Evolutionary conservation across 1,140 invertebrate genomes (phyloP).

Genomic region (Hydropsyche tenuis): DNA sequence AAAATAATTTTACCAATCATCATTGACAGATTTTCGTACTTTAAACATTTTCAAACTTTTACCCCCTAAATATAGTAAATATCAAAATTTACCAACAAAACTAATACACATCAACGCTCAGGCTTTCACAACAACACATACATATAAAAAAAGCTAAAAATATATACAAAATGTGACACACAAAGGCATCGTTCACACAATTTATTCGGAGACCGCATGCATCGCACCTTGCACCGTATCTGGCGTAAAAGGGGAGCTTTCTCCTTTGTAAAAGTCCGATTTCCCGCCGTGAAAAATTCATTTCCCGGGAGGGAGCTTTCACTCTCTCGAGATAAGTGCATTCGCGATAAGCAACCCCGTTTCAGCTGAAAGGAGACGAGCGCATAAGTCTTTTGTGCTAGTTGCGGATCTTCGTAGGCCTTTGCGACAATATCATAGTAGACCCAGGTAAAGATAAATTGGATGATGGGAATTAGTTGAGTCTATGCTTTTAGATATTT

Average conservation of each 20-base stretch:
- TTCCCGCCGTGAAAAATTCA: constrained; percentile 26
- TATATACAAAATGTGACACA: too few relatives aligned
- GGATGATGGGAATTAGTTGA: not conserved
- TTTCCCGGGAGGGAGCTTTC: constrained; percentile 23
- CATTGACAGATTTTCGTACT: too few relatives aligned
- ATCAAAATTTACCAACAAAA: too few relatives aligned
- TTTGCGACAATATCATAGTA: too few relatives aligned
- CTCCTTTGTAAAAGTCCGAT: constrained; percentile 4
- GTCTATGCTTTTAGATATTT: too few relatives aligned
- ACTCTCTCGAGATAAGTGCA: constrained; percentile 31
- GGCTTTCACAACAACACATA: too few relatives aligned
- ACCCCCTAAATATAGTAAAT: too few relatives aligned
- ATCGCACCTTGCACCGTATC: not conserved
- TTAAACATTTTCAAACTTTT: too few relatives aligned
- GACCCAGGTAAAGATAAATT: constrained; percentile 40
- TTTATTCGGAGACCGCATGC: not conserved
- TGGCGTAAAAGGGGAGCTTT: not conserved
- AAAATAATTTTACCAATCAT: too few relatives aligned
- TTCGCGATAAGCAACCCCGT: constrained; percentile 16
- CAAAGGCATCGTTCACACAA: too few relatives aligned
- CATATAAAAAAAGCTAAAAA: too few relatives aligned
- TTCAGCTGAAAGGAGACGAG: constrained; percentile 18
- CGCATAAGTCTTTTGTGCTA: constrained; percentile 30
- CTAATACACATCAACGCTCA: too few relatives aligned
- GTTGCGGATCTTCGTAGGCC: not conserved